Evolutionary conservation across 2,797 vertebrate genomes (phyloP).

Genomic region (Chromobotia macracanthus): DNA sequence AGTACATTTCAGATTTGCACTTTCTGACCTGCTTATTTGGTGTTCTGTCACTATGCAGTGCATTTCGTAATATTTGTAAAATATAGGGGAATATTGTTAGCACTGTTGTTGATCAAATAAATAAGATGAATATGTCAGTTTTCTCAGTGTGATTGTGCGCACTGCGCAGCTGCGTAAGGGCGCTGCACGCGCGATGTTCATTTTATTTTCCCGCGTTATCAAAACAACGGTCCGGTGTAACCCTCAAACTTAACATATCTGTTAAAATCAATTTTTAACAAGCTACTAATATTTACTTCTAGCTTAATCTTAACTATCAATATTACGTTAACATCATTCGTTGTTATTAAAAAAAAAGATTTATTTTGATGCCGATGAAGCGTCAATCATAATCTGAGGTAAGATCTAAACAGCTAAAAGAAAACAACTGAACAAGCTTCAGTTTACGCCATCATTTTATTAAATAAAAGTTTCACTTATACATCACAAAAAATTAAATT

Average conservation of each 20-base stretch:
- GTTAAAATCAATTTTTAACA: neutral
- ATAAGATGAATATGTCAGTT: neutral
- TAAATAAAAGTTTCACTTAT: neutral
- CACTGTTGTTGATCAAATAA: constrained; percentile 5
- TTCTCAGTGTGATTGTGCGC: neutral
- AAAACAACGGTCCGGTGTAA: neutral
- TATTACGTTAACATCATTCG: neutral
- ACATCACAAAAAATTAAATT: neutral
- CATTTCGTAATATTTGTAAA: neutral
- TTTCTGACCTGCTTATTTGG: neutral
- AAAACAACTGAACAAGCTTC: neutral
- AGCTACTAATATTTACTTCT: neutral
- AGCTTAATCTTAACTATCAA: neutral
- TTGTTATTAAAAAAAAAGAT: neutral
- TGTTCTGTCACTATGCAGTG: constrained; percentile 21
- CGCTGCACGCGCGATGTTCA: neutral
- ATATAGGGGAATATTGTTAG: neutral
- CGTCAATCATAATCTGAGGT: constrained; percentile 31
- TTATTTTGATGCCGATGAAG: neutral
- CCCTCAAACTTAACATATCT: neutral
- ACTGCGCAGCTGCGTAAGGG: neutral
- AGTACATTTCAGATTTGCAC: constrained; percentile 2
- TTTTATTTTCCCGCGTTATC: constrained; percentile 18
- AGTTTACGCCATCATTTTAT: neutral
- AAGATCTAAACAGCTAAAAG: neutral